Base-by-base conservation (phyloP, 2,113 vertebrate genomes). In the Odocoileus hemionus region DNA sequence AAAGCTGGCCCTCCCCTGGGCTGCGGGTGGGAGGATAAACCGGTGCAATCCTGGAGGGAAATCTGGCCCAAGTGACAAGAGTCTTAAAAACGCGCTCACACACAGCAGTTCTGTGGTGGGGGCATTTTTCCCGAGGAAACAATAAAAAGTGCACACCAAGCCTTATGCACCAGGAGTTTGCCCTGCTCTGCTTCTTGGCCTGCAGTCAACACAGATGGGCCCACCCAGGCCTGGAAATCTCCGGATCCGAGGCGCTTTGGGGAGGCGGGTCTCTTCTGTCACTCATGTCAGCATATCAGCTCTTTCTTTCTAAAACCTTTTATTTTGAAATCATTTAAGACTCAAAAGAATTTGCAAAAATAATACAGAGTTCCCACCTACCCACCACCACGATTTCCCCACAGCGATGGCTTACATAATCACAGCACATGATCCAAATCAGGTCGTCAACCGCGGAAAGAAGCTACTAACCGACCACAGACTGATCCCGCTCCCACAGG, bases 61-160 rank as follows among this genome's bases (percentile, higher is more conserved):
- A 57, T 92, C 93, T 92, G 95, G 92, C 78, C 54, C 25, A 2
- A 39, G 70, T 79, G 58, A 55, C 23, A 25, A 23, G 43, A 96
- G 87, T 47, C 95, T 92, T 87, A 16, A 94, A 98, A 90, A 90
- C 85, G 94, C 93, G 88, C 97, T 97, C 52, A 76, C 21, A 14
- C 74, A 78, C 64, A 86, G 94, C 74, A 39, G 12, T 85, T 90
- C 70, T 64, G 45, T 57, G 74, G 57, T 3, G 23, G 33, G 58
- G 15, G 25, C 39, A 55, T 79, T 57, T 70, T 58, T 50, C 4
- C 93, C 15, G 36, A 67, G 39, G n/a, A 94, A 96, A 55, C 64
- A 89, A 84, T 47, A 4, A 28, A 33, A 89, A 91, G 33, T 43
- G 50, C 33, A 58, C 23, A 16, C 23, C 54, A 50, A 95, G 92